Percentiles rank a stretch among this genome's conserved stretches.
Conservation (phyloP, 1,140 invertebrate species). For the Drosophila kanapiae region DNA sequence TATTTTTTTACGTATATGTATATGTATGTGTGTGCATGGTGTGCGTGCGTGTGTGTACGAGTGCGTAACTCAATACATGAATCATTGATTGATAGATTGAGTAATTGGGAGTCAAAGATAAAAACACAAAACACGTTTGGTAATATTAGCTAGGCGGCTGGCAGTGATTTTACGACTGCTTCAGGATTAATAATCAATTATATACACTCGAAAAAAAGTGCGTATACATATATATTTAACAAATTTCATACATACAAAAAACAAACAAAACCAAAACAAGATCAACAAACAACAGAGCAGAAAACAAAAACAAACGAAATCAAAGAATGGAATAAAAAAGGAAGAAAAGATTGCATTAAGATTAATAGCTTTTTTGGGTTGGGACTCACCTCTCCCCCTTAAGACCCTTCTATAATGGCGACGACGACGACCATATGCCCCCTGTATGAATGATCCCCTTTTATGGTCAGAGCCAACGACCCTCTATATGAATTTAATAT, state of each 20-base stretch:
- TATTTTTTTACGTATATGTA: slow-evolving; percentile 46
- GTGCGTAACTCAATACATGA: slow-evolving; percentile 6
- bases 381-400: background rate
- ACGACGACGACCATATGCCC: slow-evolving; percentile 6
- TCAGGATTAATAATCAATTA: slow-evolving; percentile 40
- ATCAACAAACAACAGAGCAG: slow-evolving; percentile 27
- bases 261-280: slow-evolving; percentile 5
- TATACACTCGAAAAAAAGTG: slow-evolving; percentile 24
- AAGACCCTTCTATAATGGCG: background rate
- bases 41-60: slow-evolving; percentile 1
- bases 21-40: slow-evolving; percentile 16
- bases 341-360: slow-evolving; percentile 29
- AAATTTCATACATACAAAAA: slow-evolving; percentile 34
- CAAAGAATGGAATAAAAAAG: slow-evolving; percentile 36
- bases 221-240: slow-evolving; percentile 39
- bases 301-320: slow-evolving; percentile 39
- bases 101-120: slow-evolving; percentile 11
- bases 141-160: slow-evolving; percentile 32
- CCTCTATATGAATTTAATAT: background rate
- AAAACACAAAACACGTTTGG: slow-evolving; percentile 14
- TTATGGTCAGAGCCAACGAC: slow-evolving; percentile 8
- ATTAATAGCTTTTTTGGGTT: slow-evolving; percentile 2
- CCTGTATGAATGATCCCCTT: slow-evolving; percentile 34
- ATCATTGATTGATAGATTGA: slow-evolving; percentile 8
- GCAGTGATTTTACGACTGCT: slow-evolving; percentile 42